A percentile compares a stretch with the other conserved stretches of the same genome.
Evolutionary conservation across 2,113 vertebrate genomes (phyloP).

Genomic region (Opisthocomus hoazin): DNA sequence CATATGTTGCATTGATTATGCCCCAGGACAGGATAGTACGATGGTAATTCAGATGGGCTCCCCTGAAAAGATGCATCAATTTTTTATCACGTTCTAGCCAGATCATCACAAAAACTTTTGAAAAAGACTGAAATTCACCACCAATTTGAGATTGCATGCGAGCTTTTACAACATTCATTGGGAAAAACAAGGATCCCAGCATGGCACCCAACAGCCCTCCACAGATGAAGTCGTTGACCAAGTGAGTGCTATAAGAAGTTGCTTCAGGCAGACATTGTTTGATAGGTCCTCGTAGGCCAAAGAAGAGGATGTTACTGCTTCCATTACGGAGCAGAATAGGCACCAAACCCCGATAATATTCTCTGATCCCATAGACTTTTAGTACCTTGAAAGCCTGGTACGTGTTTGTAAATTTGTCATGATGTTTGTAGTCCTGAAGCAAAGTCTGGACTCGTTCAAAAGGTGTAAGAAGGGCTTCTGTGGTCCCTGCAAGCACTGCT

Average conservation of each 20-base stretch:
- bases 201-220: constrained; percentile 85
- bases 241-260: constrained; percentile 66
- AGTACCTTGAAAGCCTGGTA: constrained; percentile 85
- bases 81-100: constrained; percentile 87
- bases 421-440: constrained; percentile 89
- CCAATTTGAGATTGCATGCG: constrained; percentile 89
- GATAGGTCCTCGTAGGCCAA: constrained; percentile 86
- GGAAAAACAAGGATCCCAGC: constrained; percentile 87
- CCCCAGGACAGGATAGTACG: constrained; percentile 92
- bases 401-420: constrained; percentile 89
- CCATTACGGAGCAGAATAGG: constrained; percentile 86
- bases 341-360: constrained; percentile 88
- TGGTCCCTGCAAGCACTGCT: constrained; percentile 82
- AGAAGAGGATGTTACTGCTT: constrained; percentile 87
- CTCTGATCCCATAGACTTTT: constrained; percentile 77
- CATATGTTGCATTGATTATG: constrained; percentile 92
- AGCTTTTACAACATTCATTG: constrained; percentile 87
- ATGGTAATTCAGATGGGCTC: constrained; percentile 89
- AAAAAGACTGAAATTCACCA: constrained; percentile 82
- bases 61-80: constrained; percentile 82
- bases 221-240: constrained; percentile 89
- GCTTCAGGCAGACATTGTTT: constrained; percentile 83
- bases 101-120: constrained; percentile 80
- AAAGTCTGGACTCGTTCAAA: constrained; percentile 90
- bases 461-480: constrained; percentile 84